phyloP scores from a whole-genome alignment of 2,113 vertebrate species.

The Pseudorhombus dupliciocellatus region DNA sequence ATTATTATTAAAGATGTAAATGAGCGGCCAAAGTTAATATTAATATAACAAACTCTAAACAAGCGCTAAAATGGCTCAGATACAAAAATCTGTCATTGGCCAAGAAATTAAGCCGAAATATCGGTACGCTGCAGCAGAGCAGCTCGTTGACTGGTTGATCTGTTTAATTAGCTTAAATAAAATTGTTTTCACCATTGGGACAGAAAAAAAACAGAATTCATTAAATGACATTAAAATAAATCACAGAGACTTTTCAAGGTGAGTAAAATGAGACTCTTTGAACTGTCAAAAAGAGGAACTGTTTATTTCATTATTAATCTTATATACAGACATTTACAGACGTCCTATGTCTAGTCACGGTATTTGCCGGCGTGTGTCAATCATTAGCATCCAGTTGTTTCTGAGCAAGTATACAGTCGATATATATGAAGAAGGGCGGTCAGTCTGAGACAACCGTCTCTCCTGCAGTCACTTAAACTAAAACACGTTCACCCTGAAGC shows the following conservation, averaged over 20 bases:
- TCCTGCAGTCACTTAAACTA: conserved; percentile 19
- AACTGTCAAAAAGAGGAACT: neutral
- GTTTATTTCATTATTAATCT: conserved; percentile 59
- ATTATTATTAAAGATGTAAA: too few relatives aligned
- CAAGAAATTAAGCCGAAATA: too few relatives aligned
- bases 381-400: conserved; percentile 32
- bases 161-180: too few relatives aligned
- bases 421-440: conserved; percentile 28
- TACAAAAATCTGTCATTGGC: too few relatives aligned
- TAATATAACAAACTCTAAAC: neutral
- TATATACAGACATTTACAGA: conserved; percentile 66
- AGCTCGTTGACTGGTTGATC: too few relatives aligned
- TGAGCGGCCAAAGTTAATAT: too few relatives aligned
- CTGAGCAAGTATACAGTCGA: conserved; percentile 27
- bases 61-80: too few relatives aligned
- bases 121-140: too few relatives aligned
- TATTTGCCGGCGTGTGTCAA: conserved; percentile 19
- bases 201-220: too few relatives aligned
- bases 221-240: too few relatives aligned
- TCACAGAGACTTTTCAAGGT: neutral
- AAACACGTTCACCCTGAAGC: neutral
- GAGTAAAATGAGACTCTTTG: neutral
- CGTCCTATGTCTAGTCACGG: conserved; percentile 2
- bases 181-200: too few relatives aligned
- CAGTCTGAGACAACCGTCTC: conserved; percentile 22